These are phyloP conservation scores for Amphimedon queenslandica DNA, from an alignment of 37 sponge, comb jelly and placozoan genomes.

Conservation along the genomic window DNA sequence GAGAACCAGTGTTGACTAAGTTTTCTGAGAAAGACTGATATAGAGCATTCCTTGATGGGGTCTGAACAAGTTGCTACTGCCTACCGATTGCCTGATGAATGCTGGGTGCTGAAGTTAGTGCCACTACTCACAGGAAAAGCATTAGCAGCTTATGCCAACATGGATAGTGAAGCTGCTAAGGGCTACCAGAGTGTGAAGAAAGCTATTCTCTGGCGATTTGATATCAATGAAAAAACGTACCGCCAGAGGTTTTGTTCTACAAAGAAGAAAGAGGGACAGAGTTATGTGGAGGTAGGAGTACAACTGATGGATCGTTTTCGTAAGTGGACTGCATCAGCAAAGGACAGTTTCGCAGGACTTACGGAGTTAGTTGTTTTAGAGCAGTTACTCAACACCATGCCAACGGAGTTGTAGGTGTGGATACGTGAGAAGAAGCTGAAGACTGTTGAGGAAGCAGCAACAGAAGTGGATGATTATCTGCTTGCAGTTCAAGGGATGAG, in stretches of 20 bases:
- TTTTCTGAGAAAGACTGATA: no score
- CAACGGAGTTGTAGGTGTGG: conserved; percentile 24
- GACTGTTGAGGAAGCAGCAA: conserved; percentile 16
- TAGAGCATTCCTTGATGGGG: no score
- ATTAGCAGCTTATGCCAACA: conserved; percentile 21
- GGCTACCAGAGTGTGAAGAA: no score
- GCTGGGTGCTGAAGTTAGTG: conserved; percentile 11
- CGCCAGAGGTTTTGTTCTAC: not conserved
- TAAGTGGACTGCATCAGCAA: conserved; percentile 20
- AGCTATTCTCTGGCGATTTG: conserved; percentile 21
- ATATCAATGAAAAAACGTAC: conserved; percentile 14
- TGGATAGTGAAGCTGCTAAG: not conserved
- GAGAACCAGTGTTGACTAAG: no score
- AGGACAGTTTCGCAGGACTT: not conserved
- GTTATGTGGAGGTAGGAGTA: conserved; percentile 16
- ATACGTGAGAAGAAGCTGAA: conserved; percentile 25
- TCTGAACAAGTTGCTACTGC: no score
- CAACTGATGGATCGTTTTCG: not conserved
- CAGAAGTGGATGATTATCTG: conserved; percentile 19
- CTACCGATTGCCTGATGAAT: no score
- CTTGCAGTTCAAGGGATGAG: conserved; percentile 12
- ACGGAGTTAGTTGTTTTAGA: conserved; percentile 21
- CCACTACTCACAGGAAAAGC: no score
- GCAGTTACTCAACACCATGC: conserved; percentile 22
- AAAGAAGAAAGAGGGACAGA: not conserved